Evolutionary conservation across 2,888 invertebrate species (phyloP).

Genomic region (Pseudoips prasinana): DNA sequence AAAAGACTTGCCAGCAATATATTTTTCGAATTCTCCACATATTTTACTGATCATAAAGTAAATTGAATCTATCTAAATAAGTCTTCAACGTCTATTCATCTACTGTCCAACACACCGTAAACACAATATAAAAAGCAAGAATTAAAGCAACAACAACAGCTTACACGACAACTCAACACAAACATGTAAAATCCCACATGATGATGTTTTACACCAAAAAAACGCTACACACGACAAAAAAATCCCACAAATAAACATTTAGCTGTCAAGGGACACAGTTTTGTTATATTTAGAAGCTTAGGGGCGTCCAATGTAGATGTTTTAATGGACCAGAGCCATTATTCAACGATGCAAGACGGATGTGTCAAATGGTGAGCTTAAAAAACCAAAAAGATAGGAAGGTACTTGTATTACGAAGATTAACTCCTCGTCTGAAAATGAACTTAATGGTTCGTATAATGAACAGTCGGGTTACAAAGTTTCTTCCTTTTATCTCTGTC

Average conservation of each 20-base stretch:
- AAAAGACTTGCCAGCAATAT: too few species aligned
- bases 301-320: slow-evolving; percentile 56
- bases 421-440: slow-evolving; percentile 45
- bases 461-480: slow-evolving; percentile 42
- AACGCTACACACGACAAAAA: slow-evolving; percentile 45
- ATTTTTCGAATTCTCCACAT: too few species aligned
- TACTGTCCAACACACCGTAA: slow-evolving; percentile 21
- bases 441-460: slow-evolving; percentile 57
- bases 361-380: slow-evolving; percentile 50
- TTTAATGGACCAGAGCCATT: slow-evolving; percentile 66
- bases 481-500: slow-evolving; percentile 41
- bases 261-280: slow-evolving; percentile 53
- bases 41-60: slow-evolving; percentile 5
- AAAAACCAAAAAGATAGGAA: slow-evolving; percentile 45
- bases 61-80: slow-evolving; percentile 11
- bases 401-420: slow-evolving; percentile 43
- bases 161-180: slow-evolving; percentile 17
- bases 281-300: slow-evolving; percentile 62
- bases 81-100: slow-evolving; percentile 23
- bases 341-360: slow-evolving; percentile 66
- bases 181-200: slow-evolving; percentile 34
- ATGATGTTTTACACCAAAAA: slow-evolving; percentile 34
- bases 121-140: slow-evolving; percentile 23
- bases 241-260: slow-evolving; percentile 66
- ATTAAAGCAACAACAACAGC: slow-evolving; percentile 24